These are phyloP conservation scores for Otolemur garnettii DNA, from an alignment of 2,113 vertebrate genomes.

Conservation along the genomic window DNA sequence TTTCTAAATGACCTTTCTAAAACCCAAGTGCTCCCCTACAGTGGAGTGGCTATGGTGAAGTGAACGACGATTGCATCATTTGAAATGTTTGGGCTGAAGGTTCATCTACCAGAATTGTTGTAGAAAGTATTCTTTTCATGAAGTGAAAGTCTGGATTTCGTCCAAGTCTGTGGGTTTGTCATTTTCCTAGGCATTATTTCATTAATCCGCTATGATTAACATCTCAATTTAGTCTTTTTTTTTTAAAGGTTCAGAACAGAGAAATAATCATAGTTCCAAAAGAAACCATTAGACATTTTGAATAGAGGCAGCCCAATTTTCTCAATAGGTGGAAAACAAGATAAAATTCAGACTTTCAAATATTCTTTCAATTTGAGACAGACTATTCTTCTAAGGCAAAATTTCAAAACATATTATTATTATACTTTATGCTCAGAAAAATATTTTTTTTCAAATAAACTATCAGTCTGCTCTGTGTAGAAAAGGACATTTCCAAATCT, in stretches of 20 bases:
- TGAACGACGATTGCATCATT: not conserved
- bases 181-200: not conserved
- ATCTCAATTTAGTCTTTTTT: not conserved
- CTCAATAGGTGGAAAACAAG: not conserved
- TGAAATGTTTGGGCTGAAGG: not conserved
- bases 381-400: conserved; percentile 22
- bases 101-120: not conserved
- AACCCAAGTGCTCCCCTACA: not conserved
- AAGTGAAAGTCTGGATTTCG: not conserved
- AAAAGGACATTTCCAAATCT: not conserved
- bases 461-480: not conserved
- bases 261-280: not conserved
- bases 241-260: not conserved
- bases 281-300: conserved; percentile 16
- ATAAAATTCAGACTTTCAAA: conserved; percentile 12
- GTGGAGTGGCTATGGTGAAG: too few relatives aligned
- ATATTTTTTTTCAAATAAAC: not conserved
- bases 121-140: not conserved
- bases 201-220: conserved; percentile 17
- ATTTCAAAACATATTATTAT: not conserved
- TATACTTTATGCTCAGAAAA: not conserved
- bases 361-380: conserved; percentile 22
- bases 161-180: not conserved
- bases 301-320: not conserved
- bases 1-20: not conserved